phyloP scores from a whole-genome alignment of 2,797 vertebrate species.

The Alca torda region DNA sequence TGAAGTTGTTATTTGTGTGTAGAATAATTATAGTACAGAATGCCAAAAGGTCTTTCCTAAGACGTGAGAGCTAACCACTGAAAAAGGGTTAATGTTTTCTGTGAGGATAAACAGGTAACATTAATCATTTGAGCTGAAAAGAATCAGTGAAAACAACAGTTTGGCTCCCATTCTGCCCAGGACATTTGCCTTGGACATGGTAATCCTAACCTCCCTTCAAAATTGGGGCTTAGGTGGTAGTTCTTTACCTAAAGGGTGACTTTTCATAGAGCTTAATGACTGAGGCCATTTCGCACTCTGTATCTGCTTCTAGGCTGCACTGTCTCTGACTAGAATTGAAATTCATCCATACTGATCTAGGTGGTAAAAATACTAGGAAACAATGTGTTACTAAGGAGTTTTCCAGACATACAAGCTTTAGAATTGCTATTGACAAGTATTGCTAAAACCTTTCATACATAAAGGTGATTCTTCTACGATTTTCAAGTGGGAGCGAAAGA shows the following conservation, averaged over 20 bases:
- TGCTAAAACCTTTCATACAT: conserved; percentile 44
- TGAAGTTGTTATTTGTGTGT: background rate
- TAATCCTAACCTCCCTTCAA: conserved; percentile 38
- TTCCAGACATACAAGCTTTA: conserved; percentile 51
- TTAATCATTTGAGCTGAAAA: background rate
- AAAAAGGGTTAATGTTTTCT: background rate
- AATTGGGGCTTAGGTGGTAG: background rate
- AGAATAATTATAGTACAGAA: background rate
- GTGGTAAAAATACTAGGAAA: conserved; percentile 71
- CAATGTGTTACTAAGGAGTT: conserved; percentile 70
- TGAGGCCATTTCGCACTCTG: conserved; percentile 11
- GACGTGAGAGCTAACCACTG: background rate
- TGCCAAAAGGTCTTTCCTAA: background rate
- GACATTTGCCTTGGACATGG: background rate
- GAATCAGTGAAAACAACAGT: background rate
- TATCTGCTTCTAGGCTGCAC: conserved; percentile 19
- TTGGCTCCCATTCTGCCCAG: background rate
- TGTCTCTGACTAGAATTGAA: conserved; percentile 54
- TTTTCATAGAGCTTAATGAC: conserved; percentile 36
- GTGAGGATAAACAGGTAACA: background rate
- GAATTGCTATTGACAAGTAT: conserved; percentile 65
- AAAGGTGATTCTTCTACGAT: conserved; percentile 6
- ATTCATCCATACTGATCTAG: conserved; percentile 68
- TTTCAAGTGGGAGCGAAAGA: background rate
- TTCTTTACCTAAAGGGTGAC: conserved; percentile 30